phyloP scores from a whole-genome alignment of 2,888 invertebrate species.

The Erannis defoliaria region DNA sequence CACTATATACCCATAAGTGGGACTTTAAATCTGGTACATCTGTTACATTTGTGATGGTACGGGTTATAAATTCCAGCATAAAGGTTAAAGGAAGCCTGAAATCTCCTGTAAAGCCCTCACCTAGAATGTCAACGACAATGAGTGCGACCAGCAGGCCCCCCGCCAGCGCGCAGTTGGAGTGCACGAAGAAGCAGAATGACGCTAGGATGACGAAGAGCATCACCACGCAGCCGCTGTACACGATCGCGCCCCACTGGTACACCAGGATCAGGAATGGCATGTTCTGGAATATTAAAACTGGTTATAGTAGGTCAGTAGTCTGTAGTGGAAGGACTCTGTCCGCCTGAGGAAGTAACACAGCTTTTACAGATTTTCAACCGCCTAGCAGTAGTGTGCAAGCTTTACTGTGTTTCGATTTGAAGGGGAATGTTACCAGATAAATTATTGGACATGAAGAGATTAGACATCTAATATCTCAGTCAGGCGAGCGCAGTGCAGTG shows the following conservation, averaged over 20 bases:
- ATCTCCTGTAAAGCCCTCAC: constrained; percentile 56
- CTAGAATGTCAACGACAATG: constrained; percentile 54
- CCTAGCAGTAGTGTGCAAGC: too few species aligned
- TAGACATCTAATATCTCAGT: too few species aligned
- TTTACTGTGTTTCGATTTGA: too few species aligned
- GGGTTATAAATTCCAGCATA: background rate
- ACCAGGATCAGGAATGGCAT: constrained; percentile 65
- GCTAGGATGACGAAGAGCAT: constrained; percentile 61
- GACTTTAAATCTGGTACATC: too few species aligned
- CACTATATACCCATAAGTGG: too few species aligned
- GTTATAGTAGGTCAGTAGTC: too few species aligned
- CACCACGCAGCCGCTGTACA: constrained; percentile 56
- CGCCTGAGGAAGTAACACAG: too few species aligned
- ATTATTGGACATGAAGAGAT: too few species aligned
- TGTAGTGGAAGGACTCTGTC: too few species aligned
- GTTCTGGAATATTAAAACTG: constrained; percentile 54
- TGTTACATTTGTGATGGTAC: background rate
- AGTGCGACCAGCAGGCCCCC: constrained; percentile 55
- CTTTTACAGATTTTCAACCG: too few species aligned
- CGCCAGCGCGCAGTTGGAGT: constrained; percentile 60
- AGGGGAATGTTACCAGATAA: too few species aligned
- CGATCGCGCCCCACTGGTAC: constrained; percentile 69
- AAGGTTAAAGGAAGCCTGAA: background rate
- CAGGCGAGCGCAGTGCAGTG: too few species aligned
- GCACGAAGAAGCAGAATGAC: constrained; percentile 65